Percentiles rank a stretch among this genome's conserved stretches.
These are phyloP conservation scores for Protosalanx chinensis DNA, from an alignment of 2,797 vertebrate species.

Conservation along the genomic window DNA sequence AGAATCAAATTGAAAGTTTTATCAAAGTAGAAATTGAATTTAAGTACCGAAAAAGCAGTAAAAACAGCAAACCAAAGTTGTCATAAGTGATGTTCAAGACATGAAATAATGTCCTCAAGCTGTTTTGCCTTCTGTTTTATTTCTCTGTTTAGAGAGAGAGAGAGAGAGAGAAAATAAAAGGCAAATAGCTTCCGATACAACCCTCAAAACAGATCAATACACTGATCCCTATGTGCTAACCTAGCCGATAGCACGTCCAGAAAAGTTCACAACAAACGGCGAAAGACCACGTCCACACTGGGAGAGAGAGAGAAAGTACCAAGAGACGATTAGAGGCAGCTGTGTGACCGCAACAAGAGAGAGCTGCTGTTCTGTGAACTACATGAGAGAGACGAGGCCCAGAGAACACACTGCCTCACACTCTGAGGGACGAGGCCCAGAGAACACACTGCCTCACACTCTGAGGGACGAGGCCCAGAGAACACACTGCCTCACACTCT, in stretches of 20 bases:
- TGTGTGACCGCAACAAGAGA: slow-evolving; percentile 3
- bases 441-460: not conserved
- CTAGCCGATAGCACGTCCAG: not conserved
- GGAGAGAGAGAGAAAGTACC: not conserved
- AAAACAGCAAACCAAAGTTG: no score
- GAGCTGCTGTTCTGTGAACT: not conserved
- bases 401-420: not conserved
- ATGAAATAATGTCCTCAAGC: no score
- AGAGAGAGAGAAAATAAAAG: not conserved
- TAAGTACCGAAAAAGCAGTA: no score
- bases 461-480: no score
- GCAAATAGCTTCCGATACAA: no score
- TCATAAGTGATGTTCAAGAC: no score
- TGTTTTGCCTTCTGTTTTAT: not conserved
- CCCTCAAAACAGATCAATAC: no score
- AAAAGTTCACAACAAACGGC: not conserved
- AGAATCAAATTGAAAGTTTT: not conserved
- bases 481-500: no score
- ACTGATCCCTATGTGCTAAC: no score
- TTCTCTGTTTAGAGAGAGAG: no score
- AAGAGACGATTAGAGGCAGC: not conserved
- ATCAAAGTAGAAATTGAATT: not conserved
- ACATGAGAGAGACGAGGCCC: not conserved
- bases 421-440: no score
- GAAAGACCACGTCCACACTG: not conserved